phyloP scores from a whole-genome alignment of 1,140 invertebrate genomes.

The Pinna nobilis region DNA sequence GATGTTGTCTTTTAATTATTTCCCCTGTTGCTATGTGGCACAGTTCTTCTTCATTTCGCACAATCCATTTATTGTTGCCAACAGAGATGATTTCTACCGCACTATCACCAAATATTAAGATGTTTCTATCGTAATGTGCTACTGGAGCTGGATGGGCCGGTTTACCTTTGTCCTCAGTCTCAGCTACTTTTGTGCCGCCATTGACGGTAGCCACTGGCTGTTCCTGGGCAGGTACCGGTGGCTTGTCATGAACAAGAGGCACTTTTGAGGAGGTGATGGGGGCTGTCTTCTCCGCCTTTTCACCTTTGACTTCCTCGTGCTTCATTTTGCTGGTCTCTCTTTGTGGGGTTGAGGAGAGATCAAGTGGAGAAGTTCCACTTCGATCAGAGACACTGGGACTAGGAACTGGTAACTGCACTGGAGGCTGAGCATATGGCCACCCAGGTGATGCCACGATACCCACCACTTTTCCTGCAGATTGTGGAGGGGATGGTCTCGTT shows the following conservation, averaged over 20 bases:
- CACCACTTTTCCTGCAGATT: slow-evolving; percentile 10
- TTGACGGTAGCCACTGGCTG: neutral
- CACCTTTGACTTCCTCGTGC: slow-evolving; percentile 7
- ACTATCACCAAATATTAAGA: slow-evolving; percentile 66
- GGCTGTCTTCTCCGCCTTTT: slow-evolving; percentile 6
- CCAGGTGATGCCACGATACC: slow-evolving; percentile 26
- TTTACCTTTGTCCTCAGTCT: slow-evolving; percentile 17
- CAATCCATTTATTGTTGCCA: slow-evolving; percentile 69
- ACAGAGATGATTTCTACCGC: slow-evolving; percentile 71
- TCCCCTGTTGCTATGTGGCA: slow-evolving; percentile 35
- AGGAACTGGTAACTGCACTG: slow-evolving; percentile 40
- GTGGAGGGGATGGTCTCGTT: slow-evolving; percentile 34
- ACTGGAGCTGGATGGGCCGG: slow-evolving; percentile 13
- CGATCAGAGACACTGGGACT: slow-evolving; percentile 46
- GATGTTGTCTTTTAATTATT: slow-evolving; percentile 6
- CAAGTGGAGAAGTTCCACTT: slow-evolving; percentile 56
- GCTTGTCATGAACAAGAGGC: neutral
- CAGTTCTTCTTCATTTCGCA: slow-evolving; percentile 66
- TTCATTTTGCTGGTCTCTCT: slow-evolving; percentile 43
- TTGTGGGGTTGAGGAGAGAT: slow-evolving; percentile 56
- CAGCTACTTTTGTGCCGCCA: neutral
- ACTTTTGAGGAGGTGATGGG: slow-evolving; percentile 6
- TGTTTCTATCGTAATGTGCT: slow-evolving; percentile 61
- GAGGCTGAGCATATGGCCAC: slow-evolving; percentile 49
- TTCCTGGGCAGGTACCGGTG: neutral